Evolutionary conservation across 2,113 vertebrate species (phyloP), one percentile per base, ranked within the genome.

Genomic region (Phylloscopus trochilus): DNA sequence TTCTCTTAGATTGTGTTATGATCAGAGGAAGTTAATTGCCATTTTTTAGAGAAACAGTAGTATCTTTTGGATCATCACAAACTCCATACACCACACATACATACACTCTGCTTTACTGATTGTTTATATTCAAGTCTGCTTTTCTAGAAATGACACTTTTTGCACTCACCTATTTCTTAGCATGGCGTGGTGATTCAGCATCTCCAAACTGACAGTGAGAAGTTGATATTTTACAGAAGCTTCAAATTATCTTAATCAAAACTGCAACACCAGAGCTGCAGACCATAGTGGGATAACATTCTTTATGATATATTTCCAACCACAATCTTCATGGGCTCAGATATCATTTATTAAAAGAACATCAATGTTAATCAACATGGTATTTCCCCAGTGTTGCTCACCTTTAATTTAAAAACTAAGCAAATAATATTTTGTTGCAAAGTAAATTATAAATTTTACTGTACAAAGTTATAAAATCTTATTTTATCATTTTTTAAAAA

Each of bases 21-120:
- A 87, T 89, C 84, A 67, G 86, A 82, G 51, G 55, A 93, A 72
- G 13, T 63, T 95, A 96, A 93, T 41, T 74, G 46, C 20, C 86
- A 39, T 35, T 43, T 93, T 91, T 93, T 41, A 55, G 78, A 89
- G 86, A 97, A 85, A 18, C 53, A 78, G 62, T 13, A 77, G 9
- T 16, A 43, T 33, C 59, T 80, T 88, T 88, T 90, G 87, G 79
- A 78, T 90, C 76, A 37, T 70, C 64, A 72, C 77, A 68, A 91
- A 20, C 33, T 81, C n/a, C 14, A 7, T 35, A 16, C 6, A 21
- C 7, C 55, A 12, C 21, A 23, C 30, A 12, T 23, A 23, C 30
- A 44, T 31, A 3, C 15, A 81, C 62, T 73, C 87, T 63, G 35
- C 15, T 20, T 39, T 78, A 68, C 56, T 82, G 83, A 46, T 26